These are phyloP conservation scores for Spodoptera exigua DNA, from an alignment of 2,888 invertebrate genomes.

Conservation along the genomic window DNA sequence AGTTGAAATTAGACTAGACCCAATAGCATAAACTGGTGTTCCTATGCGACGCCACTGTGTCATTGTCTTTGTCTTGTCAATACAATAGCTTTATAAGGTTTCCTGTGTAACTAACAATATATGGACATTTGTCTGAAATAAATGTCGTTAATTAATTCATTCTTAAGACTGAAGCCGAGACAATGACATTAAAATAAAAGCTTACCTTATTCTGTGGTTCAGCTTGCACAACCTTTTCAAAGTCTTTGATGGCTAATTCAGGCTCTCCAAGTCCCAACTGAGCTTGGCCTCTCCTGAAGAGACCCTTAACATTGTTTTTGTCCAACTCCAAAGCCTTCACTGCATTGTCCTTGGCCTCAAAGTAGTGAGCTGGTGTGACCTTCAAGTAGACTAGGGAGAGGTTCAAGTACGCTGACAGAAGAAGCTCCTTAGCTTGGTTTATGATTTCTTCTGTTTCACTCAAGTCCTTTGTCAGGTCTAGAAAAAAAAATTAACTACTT, in stretches of 20 bases:
- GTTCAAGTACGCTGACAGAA: conserved; percentile 94
- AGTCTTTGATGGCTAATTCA: conserved; percentile 93
- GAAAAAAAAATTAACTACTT: conserved; percentile 6
- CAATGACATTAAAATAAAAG: background rate
- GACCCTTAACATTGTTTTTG: conserved; percentile 94
- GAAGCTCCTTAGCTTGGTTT: conserved; percentile 79
- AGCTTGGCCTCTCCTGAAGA: conserved; percentile 96
- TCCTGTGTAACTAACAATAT: no score
- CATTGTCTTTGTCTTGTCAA: no score
- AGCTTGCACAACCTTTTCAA: conserved; percentile 92
- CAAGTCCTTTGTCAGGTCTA: conserved; percentile 72
- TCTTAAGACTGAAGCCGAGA: no score
- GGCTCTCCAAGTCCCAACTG: conserved; percentile 93
- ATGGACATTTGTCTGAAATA: no score
- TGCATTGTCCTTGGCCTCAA: conserved; percentile 93
- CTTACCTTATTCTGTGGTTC: conserved; percentile 94
- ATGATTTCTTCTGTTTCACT: conserved; percentile 70
- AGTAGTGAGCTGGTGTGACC: conserved; percentile 90
- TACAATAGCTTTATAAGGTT: no score
- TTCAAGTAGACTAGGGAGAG: conserved; percentile 95
- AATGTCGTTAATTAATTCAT: no score
- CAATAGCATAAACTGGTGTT: no score
- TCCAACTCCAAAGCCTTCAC: conserved; percentile 93
- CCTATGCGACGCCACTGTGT: no score
- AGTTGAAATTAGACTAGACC: no score